Conservation (phyloP, 2,888 invertebrate species). For the Pemphredon lugubris region DNA sequence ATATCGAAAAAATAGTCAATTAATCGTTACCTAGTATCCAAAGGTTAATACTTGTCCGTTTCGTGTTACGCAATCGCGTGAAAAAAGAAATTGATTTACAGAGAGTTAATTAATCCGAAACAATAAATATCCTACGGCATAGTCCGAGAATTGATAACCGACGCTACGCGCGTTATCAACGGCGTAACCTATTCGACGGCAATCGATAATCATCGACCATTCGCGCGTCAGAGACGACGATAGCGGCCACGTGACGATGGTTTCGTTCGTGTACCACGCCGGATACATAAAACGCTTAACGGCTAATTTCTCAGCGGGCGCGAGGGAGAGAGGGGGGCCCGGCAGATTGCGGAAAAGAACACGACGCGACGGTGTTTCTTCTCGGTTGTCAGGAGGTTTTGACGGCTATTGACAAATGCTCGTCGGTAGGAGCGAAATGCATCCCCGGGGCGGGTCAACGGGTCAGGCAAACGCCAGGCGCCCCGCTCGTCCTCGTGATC, state of each 20-base stretch:
- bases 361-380: slow-evolving; percentile 37
- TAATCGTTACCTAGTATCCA: no score
- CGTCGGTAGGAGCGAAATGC: slow-evolving; percentile 34
- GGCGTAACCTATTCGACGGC: neutral
- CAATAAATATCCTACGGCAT: no score
- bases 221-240: slow-evolving; percentile 26
- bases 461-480: slow-evolving; percentile 72
- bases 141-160: no score
- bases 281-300: slow-evolving; percentile 78
- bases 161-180: no score
- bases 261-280: slow-evolving; percentile 40
- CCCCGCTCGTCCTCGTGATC: slow-evolving; percentile 63
- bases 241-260: slow-evolving; percentile 55
- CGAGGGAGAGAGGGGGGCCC: slow-evolving; percentile 23
- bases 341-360: slow-evolving; percentile 37
- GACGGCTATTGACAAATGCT: slow-evolving; percentile 74
- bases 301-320: slow-evolving; percentile 74
- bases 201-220: slow-evolving; percentile 9
- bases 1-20: no score
- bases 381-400: slow-evolving; percentile 63
- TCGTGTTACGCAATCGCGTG: no score
- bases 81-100: no score
- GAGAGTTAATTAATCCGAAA: no score
- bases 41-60: no score
- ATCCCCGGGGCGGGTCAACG: slow-evolving; percentile 57